Percentiles rank a stretch among this genome's conserved stretches.
Conservation (phyloP, 2,888 invertebrate genomes). For the Hedya salicella region DNA sequence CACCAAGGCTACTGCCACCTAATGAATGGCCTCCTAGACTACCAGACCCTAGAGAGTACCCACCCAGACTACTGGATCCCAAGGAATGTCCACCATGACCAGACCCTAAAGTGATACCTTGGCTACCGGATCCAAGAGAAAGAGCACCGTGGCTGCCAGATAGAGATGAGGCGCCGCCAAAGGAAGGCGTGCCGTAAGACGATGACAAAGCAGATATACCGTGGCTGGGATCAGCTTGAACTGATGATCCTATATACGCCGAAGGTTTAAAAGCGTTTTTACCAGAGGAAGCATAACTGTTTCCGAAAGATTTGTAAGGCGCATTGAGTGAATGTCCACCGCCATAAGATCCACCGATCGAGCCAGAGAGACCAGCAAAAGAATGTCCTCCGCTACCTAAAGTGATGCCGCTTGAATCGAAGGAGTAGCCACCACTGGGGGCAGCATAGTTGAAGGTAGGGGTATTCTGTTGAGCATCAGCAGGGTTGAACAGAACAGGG, state of each 20-base stretch:
- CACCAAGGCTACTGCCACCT: slow-evolving; percentile 23
- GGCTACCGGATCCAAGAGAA: slow-evolving; percentile 29
- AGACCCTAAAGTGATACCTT: slow-evolving; percentile 20
- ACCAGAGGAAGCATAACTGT: slow-evolving; percentile 62
- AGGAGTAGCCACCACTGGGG: slow-evolving; percentile 59
- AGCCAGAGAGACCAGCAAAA: slow-evolving; percentile 30
- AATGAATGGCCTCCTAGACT: slow-evolving; percentile 50
- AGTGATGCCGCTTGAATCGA: slow-evolving; percentile 41
- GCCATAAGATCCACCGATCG: slow-evolving; percentile 35
- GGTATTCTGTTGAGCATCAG: slow-evolving; percentile 59
- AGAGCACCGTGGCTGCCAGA: slow-evolving; percentile 53
- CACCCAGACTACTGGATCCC: slow-evolving; percentile 24
- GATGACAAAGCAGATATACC: slow-evolving; percentile 63
- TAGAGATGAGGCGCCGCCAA: slow-evolving; percentile 53
- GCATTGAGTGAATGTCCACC: slow-evolving; percentile 51
- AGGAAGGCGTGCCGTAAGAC: slow-evolving; percentile 64
- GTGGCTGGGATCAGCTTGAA: slow-evolving; percentile 67
- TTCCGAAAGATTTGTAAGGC: slow-evolving; percentile 61
- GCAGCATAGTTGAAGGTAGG: slow-evolving; percentile 58
- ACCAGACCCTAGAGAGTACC: slow-evolving; percentile 47
- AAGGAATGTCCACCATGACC: slow-evolving; percentile 46
- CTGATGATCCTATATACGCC: slow-evolving; percentile 73
- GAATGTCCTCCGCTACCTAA: slow-evolving; percentile 44
- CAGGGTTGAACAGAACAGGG: slow-evolving; percentile 74
- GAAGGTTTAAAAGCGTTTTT: slow-evolving; percentile 79